Conservation (phyloP, 1,140 invertebrate species). For the Anoplophora glabripennis region DNA sequence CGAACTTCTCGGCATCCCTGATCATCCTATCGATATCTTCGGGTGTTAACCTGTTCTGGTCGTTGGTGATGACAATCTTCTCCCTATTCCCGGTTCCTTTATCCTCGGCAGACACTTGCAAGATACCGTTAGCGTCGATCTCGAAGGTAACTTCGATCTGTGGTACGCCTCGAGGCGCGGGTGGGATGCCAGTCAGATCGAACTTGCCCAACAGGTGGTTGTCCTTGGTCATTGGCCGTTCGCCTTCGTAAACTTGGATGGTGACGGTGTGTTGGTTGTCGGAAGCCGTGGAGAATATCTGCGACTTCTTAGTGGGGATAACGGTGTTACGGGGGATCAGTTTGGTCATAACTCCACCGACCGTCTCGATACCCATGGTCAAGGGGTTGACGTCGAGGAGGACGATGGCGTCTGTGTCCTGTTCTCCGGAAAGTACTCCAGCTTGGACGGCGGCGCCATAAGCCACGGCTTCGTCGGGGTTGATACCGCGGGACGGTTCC, state of each 20-base stretch:
- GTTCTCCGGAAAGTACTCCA: slow-evolving; percentile 85
- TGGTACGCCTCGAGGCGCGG: slow-evolving; percentile 95
- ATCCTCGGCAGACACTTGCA: slow-evolving; percentile 90
- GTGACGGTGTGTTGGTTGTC: slow-evolving; percentile 99
- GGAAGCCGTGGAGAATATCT: slow-evolving; percentile 98
- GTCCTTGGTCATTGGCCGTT: slow-evolving; percentile 99
- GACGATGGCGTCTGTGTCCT: slow-evolving; percentile 94
- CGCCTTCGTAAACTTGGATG: slow-evolving; percentile 97
- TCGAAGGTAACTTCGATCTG: slow-evolving; percentile 99
- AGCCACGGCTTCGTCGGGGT: slow-evolving; percentile 97
- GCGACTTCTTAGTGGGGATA: slow-evolving; percentile 99
- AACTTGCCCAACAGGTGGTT: slow-evolving; percentile 96
- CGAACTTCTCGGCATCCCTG: slow-evolving; percentile 97
- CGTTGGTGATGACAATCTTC: slow-evolving; percentile 98
- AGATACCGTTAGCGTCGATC: slow-evolving; percentile 98
- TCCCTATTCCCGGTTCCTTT: slow-evolving; percentile 97
- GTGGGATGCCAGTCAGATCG: slow-evolving; percentile 96
- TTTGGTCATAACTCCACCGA: slow-evolving; percentile 99
- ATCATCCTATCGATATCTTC: slow-evolving; percentile 99
- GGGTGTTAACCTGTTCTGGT: slow-evolving; percentile 93
- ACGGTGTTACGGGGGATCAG: slow-evolving; percentile 97
- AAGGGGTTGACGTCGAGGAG: slow-evolving; percentile 95
- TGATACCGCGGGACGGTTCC: slow-evolving; percentile 96
- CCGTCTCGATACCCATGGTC: slow-evolving; percentile 99
- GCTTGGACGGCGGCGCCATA: slow-evolving; percentile 99